These are phyloP conservation scores for Scotopteryx bipunctaria DNA, from an alignment of 2,888 invertebrate species.

Conservation along the genomic window DNA sequence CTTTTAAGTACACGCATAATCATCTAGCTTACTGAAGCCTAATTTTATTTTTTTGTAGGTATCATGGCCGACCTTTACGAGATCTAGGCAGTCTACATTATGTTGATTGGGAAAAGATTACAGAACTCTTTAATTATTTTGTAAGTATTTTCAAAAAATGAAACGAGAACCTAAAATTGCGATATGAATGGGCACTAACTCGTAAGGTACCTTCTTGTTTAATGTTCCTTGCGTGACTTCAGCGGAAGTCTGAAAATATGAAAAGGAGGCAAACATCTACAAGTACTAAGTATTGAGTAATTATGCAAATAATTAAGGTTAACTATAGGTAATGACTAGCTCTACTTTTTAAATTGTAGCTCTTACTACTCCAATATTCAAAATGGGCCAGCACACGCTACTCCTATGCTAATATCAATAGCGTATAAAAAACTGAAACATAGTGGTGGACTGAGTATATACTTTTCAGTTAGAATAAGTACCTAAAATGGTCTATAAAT, in stretches of 20 bases:
- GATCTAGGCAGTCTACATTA: too few relatives aligned
- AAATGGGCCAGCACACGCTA: slow-evolving; percentile 6
- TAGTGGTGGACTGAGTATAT: too few relatives aligned
- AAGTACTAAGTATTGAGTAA: slow-evolving; percentile 12
- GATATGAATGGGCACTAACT: background rate
- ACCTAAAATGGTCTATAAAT: too few relatives aligned
- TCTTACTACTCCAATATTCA: background rate
- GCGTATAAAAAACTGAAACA: background rate
- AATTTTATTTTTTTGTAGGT: too few relatives aligned
- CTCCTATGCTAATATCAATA: background rate
- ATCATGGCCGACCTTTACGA: too few relatives aligned
- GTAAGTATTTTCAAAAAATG: too few relatives aligned
- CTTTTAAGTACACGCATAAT: too few relatives aligned
- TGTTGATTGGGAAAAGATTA: too few relatives aligned
- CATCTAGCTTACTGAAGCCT: too few relatives aligned
- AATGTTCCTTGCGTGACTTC: slow-evolving; percentile 23
- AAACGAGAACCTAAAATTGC: too few relatives aligned
- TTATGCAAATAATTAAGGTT: slow-evolving; percentile 11
- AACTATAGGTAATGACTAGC: slow-evolving; percentile 1
- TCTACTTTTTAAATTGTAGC: background rate
- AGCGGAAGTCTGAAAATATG: slow-evolving; percentile 7
- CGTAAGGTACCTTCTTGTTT: background rate
- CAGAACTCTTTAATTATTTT: too few relatives aligned
- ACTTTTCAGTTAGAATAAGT: too few relatives aligned
- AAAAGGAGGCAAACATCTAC: slow-evolving; percentile 14